A percentile compares a stretch with the other conserved stretches of the same genome.
Evolutionary conservation across 1,140 invertebrate genomes (phyloP).

Genomic region (Cotesia vestalis): DNA sequence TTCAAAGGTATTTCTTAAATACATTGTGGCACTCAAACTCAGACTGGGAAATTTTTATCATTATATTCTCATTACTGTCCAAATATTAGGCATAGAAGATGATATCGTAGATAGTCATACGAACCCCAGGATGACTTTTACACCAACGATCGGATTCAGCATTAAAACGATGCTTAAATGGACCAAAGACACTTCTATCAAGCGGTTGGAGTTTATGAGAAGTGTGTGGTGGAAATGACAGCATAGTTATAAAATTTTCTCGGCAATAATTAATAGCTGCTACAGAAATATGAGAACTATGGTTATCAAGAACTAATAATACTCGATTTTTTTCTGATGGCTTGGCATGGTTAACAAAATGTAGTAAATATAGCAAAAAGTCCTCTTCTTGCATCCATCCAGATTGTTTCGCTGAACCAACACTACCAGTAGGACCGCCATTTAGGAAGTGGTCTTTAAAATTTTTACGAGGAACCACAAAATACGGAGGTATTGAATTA

Average conservation of each 20-base stretch:
- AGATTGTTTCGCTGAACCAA: conserved; percentile 38
- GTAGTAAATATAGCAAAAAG: conserved; percentile 52
- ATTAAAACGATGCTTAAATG: neutral
- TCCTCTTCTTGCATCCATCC: conserved; percentile 42
- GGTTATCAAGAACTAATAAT: neutral
- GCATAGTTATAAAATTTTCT: neutral
- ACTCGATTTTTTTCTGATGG: neutral
- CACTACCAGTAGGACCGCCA: conserved; percentile 44
- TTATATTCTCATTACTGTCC: too few relatives aligned
- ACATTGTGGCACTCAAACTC: too few relatives aligned
- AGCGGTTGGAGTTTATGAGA: neutral
- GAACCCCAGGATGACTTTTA: neutral
- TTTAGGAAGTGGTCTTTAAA: conserved; percentile 44
- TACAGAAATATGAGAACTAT: neutral
- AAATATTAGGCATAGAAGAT: too few relatives aligned
- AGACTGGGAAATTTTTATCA: too few relatives aligned
- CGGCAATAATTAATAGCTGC: neutral
- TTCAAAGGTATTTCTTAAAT: too few relatives aligned
- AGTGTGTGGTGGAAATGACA: neutral
- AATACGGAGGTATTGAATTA: conserved; percentile 43
- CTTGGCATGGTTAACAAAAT: conserved; percentile 52
- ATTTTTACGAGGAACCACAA: conserved; percentile 48
- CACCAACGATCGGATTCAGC: neutral
- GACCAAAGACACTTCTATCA: neutral
- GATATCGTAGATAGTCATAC: too few relatives aligned